phyloP scores from a whole-genome alignment of 2,113 vertebrate genomes.

The Oncorhynchus clarkii region DNA sequence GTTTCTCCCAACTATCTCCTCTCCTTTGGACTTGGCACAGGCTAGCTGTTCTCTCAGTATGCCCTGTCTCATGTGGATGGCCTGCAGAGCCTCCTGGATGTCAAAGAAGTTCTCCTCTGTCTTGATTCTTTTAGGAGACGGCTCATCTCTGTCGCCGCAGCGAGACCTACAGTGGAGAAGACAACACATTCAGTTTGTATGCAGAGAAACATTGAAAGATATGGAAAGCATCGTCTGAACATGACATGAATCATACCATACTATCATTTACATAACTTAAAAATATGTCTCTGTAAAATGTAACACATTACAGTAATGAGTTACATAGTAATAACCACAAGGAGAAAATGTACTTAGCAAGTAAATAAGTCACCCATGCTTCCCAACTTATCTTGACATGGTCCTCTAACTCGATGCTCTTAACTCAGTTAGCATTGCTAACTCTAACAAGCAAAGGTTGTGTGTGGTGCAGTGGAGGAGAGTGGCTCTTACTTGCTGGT shows the following conservation, averaged over 20 bases:
- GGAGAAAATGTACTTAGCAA: neutral
- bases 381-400: neutral
- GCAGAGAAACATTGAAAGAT: neutral
- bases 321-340: no score
- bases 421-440: neutral
- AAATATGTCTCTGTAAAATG: no score
- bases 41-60: slow-evolving; percentile 81
- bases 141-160: slow-evolving; percentile 89
- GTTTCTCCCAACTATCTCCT: slow-evolving; percentile 82
- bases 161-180: slow-evolving; percentile 79
- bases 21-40: slow-evolving; percentile 86
- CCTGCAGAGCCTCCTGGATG: slow-evolving; percentile 88
- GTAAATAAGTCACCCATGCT: neutral
- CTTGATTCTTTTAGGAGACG: slow-evolving; percentile 95
- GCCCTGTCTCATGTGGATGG: slow-evolving; percentile 86
- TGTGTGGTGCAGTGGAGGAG: neutral
- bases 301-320: no score
- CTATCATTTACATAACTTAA: neutral
- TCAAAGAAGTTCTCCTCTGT: slow-evolving; percentile 94
- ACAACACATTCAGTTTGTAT: neutral
- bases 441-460: neutral
- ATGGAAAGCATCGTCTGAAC: neutral
- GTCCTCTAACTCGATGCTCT: no score
- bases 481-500: slow-evolving; percentile 85
- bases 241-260: no score